Evolutionary conservation across 1,140 invertebrate species (phyloP).

Genomic region (Cydia strobilella): DNA sequence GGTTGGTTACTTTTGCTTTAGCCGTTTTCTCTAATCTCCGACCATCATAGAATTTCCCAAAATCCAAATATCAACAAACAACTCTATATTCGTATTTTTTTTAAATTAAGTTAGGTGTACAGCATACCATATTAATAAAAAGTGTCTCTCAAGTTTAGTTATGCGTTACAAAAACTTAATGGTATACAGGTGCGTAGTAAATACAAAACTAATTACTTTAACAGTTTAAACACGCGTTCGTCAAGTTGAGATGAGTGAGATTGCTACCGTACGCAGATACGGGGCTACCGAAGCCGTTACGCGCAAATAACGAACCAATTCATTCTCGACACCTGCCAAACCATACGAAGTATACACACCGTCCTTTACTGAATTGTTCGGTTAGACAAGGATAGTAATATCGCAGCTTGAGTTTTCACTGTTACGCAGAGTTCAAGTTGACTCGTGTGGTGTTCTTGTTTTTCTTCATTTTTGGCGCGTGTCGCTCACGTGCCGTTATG

Average conservation of each 20-base stretch:
- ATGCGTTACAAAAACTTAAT: slow-evolving; percentile 27
- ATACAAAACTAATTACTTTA: slow-evolving; percentile 37
- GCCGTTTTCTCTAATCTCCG: too few relatives aligned
- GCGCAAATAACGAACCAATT: slow-evolving; percentile 63
- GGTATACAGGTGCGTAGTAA: slow-evolving; percentile 18
- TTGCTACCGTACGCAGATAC: slow-evolving; percentile 42
- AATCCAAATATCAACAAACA: too few relatives aligned
- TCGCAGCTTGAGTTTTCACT: slow-evolving; percentile 8
- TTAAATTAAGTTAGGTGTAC: neutral
- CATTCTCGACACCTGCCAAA: neutral
- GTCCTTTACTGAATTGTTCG: neutral
- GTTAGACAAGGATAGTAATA: slow-evolving; percentile 13
- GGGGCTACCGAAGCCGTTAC: slow-evolving; percentile 53
- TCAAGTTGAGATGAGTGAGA: slow-evolving; percentile 40
- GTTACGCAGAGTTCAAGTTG: slow-evolving; percentile 15
- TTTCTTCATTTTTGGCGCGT: slow-evolving; percentile 72
- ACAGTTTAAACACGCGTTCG: slow-evolving; percentile 35
- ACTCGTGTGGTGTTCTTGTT: slow-evolving; percentile 62
- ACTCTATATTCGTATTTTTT: too few relatives aligned
- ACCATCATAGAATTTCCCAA: too few relatives aligned
- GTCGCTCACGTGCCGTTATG: slow-evolving; percentile 72
- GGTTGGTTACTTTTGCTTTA: too few relatives aligned
- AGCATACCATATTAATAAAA: neutral
- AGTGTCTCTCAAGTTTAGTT: neutral
- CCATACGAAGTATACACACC: neutral